Base-by-base conservation (phyloP, 2,888 invertebrate species). In the Xanthorhoe designata region DNA sequence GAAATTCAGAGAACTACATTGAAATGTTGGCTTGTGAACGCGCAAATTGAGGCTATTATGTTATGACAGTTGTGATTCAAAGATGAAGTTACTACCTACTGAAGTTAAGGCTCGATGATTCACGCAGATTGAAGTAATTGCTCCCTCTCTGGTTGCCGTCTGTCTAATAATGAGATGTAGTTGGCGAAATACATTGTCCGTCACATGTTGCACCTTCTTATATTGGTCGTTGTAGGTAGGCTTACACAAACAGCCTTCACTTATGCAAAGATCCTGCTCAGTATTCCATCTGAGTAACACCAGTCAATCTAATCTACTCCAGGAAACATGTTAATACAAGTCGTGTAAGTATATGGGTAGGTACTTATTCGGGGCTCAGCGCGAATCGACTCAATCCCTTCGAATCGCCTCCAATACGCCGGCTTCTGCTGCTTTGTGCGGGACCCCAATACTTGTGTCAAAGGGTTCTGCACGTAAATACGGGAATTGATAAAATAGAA, bases 381-480 rank as follows among this genome's bases (percentile, higher is more conserved):
- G 66, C 64, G 66, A 66, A 71, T 64, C 60, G 70, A 66, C 64
- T 64, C 73, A 74, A 79, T 77, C 75, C 76, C 47, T 18, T 15
- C 64, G 73, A 77, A 73, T 71, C 70, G 72, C 57, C 52, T 56
- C 42, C 68, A 66, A 61, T 69, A 66, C 56, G 63, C 54, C 24
- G 64, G 56, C 66, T 70, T 61, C 64, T 32, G 2, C 60, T 17
- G 19, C 73, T 77, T 73, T 71, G 64, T 71, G 65, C 55, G 59
- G 53, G 58, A 56, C 50, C 56, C 59, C 66, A 61, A 59, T 61
- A 64, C 71, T 62, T 62, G 58, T 69, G 72, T 74, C 71, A 72
- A 72, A 76, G 74, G 73, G 66, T 71, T 74, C 62, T 29, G 56
- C 59, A 67, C 54, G 67, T 57, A 61, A 72, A 72, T 65, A 71